These are phyloP conservation scores for Patella vulgata DNA, from an alignment of 1,140 invertebrate species.

Conservation along the genomic window DNA sequence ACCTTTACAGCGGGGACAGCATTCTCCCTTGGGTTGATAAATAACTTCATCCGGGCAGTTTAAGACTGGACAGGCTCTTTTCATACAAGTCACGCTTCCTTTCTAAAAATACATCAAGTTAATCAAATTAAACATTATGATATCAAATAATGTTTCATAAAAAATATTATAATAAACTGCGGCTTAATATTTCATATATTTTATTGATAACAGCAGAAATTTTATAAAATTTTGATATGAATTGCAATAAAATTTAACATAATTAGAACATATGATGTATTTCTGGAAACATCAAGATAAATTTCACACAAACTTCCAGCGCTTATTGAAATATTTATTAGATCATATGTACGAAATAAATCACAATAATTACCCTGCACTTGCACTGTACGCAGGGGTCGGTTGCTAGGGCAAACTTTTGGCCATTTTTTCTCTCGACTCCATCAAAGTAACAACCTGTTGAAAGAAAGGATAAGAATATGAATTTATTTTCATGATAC, in stretches of 20 bases:
- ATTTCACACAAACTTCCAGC: not conserved
- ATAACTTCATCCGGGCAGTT: slow-evolving; percentile 56
- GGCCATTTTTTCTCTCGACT: slow-evolving; percentile 46
- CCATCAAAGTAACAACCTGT: slow-evolving; percentile 56
- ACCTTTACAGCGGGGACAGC: slow-evolving; percentile 61
- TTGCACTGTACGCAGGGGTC: slow-evolving; percentile 57
- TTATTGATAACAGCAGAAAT: not conserved
- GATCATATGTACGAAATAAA: slow-evolving; percentile 1
- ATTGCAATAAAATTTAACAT: not conserved
- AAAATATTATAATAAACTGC: not conserved
- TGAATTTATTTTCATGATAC: not conserved
- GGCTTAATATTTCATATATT: not conserved
- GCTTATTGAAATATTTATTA: not conserved
- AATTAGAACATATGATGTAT: not conserved
- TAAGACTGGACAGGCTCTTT: slow-evolving; percentile 57
- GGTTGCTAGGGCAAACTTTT: slow-evolving; percentile 44
- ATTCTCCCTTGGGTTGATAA: slow-evolving; percentile 47
- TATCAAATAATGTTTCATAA: not conserved
- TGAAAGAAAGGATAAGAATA: slow-evolving; percentile 28
- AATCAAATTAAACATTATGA: not conserved
- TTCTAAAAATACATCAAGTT: slow-evolving; percentile 37
- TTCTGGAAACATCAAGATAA: not conserved
- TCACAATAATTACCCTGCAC: slow-evolving; percentile 48
- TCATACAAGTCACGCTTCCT: slow-evolving; percentile 50
- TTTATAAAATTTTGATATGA: not conserved